A percentile compares a stretch with the other conserved stretches of the same genome.
Conservation (phyloP, 2,797 vertebrate species). For the Luscinia megarhynchos region DNA sequence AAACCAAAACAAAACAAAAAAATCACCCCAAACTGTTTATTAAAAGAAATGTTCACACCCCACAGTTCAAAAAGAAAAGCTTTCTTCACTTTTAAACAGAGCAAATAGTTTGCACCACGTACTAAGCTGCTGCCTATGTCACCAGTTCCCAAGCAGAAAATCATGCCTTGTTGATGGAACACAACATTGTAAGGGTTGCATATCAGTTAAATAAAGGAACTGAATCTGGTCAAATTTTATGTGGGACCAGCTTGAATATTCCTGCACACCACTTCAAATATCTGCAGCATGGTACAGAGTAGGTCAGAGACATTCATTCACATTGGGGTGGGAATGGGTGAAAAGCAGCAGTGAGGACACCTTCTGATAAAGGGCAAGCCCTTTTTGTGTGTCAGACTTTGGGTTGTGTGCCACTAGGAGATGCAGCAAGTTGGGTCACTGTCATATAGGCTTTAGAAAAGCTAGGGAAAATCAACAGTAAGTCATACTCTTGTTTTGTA, state of each 20-base stretch:
- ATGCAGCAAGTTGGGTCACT: background rate
- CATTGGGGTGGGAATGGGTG: rapidly evolving
- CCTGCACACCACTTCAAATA: background rate
- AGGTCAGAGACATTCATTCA: background rate
- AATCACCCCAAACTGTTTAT: background rate
- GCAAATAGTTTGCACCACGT: background rate
- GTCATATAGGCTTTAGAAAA: background rate
- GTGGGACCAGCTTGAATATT: background rate
- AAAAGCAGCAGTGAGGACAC: background rate
- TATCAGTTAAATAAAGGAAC: background rate
- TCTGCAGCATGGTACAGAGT: background rate
- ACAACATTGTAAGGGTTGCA: background rate
- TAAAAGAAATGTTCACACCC: background rate
- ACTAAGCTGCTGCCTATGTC: background rate
- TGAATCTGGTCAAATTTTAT: background rate
- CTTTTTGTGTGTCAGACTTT: background rate
- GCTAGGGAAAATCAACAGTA: background rate
- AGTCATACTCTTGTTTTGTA: background rate
- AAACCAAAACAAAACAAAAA: background rate
- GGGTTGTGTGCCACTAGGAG: background rate
- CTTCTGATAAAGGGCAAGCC: background rate
- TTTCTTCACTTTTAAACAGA: background rate
- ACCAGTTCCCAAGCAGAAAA: background rate
- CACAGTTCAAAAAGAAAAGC: background rate
- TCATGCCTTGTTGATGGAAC: background rate